Base-by-base conservation (phyloP, 2,888 invertebrate genomes). In the Nephrotoma flavescens region DNA sequence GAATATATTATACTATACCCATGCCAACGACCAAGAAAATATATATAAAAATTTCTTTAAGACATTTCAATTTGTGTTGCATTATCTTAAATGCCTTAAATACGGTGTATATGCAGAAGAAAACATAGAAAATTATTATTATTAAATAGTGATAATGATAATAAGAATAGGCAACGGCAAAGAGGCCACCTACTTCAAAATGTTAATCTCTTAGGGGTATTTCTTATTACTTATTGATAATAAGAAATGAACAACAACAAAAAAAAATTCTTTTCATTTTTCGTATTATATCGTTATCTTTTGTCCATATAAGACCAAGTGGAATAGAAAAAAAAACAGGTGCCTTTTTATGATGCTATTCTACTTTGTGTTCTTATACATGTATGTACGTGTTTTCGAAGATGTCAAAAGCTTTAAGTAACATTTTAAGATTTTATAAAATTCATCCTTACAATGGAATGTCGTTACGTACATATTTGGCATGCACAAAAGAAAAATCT, bases 101-200 rank as follows among this genome's bases (percentile, higher is more conserved):
- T 31, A 71, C 12, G 31, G 71, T 52, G 47, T 57, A 57, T 15
- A 15, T 15, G 6, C 11, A 71, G 71, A 71, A 71, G 52, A 52
- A 52, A 15, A 52, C 15, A 52, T n/a, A 31, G 71, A 31, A 71
- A 71, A 71, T 71, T 71, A 71, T 71, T 71, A 71, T 71, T 71
- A 71, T 71, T 71, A 31, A 71, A 71, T 71, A 85, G 85, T 31
- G 44, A 85, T 44, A 42, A 42, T 44, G 15, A 45, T 44, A 44
- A 44, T 44, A 71, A 71, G 71, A 71, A 71, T 31, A 71, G 31
- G 71, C 19, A 71, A 71, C 31, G 9, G 19, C n/a, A 11, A 31
- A 85, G 44, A 44, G 42, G 85, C 85, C 85, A 85, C 85, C 85
- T 85, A 85, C 85, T 85, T 85, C 45, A 85, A 85, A 31, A 44